phyloP scores from a whole-genome alignment of 2,888 invertebrate genomes.

The Micropterix aruncella region DNA sequence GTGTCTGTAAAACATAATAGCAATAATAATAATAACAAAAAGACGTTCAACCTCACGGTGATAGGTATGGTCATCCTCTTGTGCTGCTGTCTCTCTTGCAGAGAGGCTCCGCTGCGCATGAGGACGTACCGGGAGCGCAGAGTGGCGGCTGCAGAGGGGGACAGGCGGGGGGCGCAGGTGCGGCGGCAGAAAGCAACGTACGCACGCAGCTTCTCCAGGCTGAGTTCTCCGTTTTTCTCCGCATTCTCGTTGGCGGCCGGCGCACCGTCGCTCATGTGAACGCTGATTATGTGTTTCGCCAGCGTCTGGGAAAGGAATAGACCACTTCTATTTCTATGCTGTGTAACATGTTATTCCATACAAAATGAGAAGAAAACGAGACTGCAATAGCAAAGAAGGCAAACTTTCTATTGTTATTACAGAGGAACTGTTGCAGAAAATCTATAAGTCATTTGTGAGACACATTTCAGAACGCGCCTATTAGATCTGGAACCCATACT shows the following conservation, averaged over 20 bases:
- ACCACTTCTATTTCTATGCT: no score
- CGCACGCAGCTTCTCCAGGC: conserved; percentile 74
- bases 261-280: conserved; percentile 79
- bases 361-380: no score
- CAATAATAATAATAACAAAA: background rate
- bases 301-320: conserved; percentile 33
- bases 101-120: conserved; percentile 76
- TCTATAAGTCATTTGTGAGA: no score
- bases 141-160: conserved; percentile 70
- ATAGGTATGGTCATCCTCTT: conserved; percentile 86
- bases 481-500: no score
- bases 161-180: conserved; percentile 86
- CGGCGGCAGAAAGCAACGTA: conserved; percentile 83
- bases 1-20: no score
- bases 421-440: no score
- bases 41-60: conserved; percentile 50
- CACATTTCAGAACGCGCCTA: no score
- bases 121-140: conserved; percentile 88
- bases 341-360: no score
- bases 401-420: no score
- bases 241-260: conserved; percentile 30
- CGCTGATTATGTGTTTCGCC: conserved; percentile 93
- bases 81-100: conserved; percentile 66
- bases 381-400: no score
- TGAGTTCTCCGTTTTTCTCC: conserved; percentile 66